Conservation (phyloP, 2,113 vertebrate species). For the Cyanistes caeruleus region DNA sequence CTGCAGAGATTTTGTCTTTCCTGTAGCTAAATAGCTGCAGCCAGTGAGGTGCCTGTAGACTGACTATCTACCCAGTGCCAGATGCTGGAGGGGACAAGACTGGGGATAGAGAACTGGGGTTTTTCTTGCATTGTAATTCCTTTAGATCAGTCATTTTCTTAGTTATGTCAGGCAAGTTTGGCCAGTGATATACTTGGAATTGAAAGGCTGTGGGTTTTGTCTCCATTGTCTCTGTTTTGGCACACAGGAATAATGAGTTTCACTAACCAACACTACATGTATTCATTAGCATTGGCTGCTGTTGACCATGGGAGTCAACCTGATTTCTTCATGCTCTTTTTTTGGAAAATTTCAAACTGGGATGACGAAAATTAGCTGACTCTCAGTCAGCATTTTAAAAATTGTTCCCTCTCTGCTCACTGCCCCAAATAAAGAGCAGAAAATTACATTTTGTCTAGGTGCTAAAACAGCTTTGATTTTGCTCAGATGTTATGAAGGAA, state of each 20-base stretch:
- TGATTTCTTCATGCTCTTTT: conserved; percentile 16
- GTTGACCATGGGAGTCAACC: conserved; percentile 45
- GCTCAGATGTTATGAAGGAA: conserved; percentile 7
- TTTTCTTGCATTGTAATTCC: background rate
- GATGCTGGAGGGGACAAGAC: background rate
- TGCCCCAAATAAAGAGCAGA: conserved; percentile 15
- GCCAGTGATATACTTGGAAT: background rate
- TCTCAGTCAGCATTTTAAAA: conserved; percentile 28
- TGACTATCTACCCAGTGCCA: background rate
- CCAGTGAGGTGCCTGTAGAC: background rate
- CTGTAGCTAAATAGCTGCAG: background rate
- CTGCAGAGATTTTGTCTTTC: background rate
- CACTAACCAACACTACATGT: background rate
- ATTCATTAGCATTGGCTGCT: background rate
- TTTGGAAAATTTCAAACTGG: conserved; percentile 30
- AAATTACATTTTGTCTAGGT: background rate
- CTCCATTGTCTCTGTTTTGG: background rate
- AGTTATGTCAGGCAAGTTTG: background rate
- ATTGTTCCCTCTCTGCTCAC: background rate
- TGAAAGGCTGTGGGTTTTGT: conserved; percentile 24
- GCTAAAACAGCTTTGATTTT: conserved; percentile 42
- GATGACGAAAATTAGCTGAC: conserved; percentile 45
- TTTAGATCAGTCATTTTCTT: background rate
- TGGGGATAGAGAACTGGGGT: background rate
- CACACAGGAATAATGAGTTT: background rate